These are phyloP conservation scores for Schizotus pectinicornis DNA, from an alignment of 2,888 invertebrate species.

Conservation along the genomic window DNA sequence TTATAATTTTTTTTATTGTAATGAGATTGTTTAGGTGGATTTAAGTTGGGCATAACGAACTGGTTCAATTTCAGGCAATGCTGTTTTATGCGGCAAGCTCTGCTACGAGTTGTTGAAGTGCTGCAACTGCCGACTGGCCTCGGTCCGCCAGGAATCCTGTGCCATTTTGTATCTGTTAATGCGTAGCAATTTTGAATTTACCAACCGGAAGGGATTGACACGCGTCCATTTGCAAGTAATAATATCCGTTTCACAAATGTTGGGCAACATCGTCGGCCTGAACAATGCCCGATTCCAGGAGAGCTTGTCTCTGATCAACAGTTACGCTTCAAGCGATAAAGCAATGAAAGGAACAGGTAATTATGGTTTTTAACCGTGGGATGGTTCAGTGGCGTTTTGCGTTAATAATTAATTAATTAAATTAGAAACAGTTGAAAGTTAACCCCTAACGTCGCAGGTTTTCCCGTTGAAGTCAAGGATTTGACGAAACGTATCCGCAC, in stretches of 20 bases:
- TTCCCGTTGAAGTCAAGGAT: slow-evolving; percentile 91
- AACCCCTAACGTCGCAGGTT: slow-evolving; percentile 63
- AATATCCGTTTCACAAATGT: slow-evolving; percentile 92
- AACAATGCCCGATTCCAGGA: slow-evolving; percentile 96
- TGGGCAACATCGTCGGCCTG: slow-evolving; percentile 87
- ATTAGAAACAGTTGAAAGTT: neutral
- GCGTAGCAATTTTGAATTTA: slow-evolving; percentile 93
- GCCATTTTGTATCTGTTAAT: slow-evolving; percentile 90
- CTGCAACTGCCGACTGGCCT: slow-evolving; percentile 85
- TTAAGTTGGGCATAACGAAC: neutral
- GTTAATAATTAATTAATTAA: too few relatives aligned
- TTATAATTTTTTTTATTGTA: too few relatives aligned
- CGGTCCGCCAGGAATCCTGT: slow-evolving; percentile 88
- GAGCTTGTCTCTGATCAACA: slow-evolving; percentile 89
- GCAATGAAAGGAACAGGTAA: slow-evolving; percentile 90
- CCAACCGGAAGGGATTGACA: slow-evolving; percentile 80
- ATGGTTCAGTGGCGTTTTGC: neutral
- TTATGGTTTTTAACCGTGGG: neutral
- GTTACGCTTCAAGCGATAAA: slow-evolving; percentile 91
- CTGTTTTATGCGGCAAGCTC: slow-evolving; percentile 78
- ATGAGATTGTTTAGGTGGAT: neutral
- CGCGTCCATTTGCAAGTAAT: slow-evolving; percentile 93
- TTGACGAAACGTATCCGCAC: slow-evolving; percentile 91
- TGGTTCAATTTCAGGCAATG: slow-evolving; percentile 65
- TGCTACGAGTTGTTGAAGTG: slow-evolving; percentile 82